Percentiles rank a stretch among this genome's conserved stretches.
phyloP scores from a whole-genome alignment of 2,113 vertebrate genomes.

The Ginglymostoma cirratum region DNA sequence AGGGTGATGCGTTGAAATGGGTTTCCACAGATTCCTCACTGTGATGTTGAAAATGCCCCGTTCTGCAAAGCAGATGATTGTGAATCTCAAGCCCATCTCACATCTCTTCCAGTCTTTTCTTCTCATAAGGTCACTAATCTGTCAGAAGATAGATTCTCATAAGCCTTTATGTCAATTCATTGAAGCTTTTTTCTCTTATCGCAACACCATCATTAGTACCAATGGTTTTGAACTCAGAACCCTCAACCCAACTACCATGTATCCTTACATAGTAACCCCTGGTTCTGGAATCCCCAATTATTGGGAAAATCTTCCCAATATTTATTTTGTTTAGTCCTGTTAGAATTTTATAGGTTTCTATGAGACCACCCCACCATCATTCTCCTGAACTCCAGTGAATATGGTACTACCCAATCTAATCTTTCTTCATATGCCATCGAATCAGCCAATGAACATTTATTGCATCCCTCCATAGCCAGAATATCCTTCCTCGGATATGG shows the following conservation, averaged over 20 bases:
- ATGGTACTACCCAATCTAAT: no score
- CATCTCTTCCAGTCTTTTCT: background rate
- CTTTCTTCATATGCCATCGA: no score
- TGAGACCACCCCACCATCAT: no score
- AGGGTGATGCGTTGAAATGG: background rate
- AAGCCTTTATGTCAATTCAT: background rate
- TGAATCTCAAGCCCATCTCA: background rate
- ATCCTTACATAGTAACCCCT: no score
- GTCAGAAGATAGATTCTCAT: background rate
- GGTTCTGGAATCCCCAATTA: no score
- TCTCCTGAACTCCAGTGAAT: no score
- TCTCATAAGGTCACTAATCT: background rate
- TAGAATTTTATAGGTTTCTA: no score
- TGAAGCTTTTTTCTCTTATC: background rate
- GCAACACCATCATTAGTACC: background rate
- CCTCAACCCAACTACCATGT: background rate
- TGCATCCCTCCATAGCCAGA: no score
- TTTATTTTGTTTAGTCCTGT: no score
- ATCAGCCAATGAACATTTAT: no score
- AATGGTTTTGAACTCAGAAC: background rate
- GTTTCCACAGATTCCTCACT: background rate
- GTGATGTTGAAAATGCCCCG: background rate
- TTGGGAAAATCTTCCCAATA: no score
- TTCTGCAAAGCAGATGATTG: background rate
- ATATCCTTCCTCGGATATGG: no score